These are phyloP conservation scores for Orchesella flavescens DNA, from an alignment of 2,888 invertebrate species.

Conservation along the genomic window DNA sequence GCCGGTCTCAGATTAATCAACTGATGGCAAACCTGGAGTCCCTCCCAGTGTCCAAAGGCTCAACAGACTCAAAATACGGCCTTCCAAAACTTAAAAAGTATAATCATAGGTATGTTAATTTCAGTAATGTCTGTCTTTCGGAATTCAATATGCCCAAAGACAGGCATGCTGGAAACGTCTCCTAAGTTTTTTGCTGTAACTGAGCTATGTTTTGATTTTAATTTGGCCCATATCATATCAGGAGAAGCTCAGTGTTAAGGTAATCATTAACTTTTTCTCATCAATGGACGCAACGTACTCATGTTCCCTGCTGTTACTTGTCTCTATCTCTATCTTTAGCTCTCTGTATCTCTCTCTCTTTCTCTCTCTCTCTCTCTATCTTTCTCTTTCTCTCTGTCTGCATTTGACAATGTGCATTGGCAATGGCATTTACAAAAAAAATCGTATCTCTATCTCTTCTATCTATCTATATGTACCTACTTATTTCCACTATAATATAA, in stretches of 20 bases:
- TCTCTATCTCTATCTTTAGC: constrained; percentile 51
- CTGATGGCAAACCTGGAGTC: constrained; percentile 99
- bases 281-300: constrained; percentile 68
- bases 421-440: constrained; percentile 50
- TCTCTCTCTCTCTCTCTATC: constrained; percentile 43
- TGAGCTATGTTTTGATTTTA: constrained; percentile 72
- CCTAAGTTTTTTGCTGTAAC: constrained; percentile 70
- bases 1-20: constrained; percentile 97
- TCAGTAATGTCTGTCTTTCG: constrained; percentile 66
- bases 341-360: constrained; percentile 55
- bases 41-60: constrained; percentile 97
- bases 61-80: constrained; percentile 97
- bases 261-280: constrained; percentile 73
- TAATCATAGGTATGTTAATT: constrained; percentile 90
- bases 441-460: constrained; percentile 42
- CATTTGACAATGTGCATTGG: constrained; percentile 64
- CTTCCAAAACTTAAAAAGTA: constrained; percentile 98
- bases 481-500: constrained; percentile 11
- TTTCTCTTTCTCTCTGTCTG: constrained; percentile 41
- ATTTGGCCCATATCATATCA: constrained; percentile 74
- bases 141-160: constrained; percentile 64
- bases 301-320: constrained; percentile 67
- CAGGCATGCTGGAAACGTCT: constrained; percentile 68
- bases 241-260: constrained; percentile 76
- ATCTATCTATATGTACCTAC: constrained; percentile 1